A percentile compares a stretch with the other conserved stretches of the same genome.
phyloP scores from a whole-genome alignment of 2,797 vertebrate species.

The Aulostomus chinensis region DNA sequence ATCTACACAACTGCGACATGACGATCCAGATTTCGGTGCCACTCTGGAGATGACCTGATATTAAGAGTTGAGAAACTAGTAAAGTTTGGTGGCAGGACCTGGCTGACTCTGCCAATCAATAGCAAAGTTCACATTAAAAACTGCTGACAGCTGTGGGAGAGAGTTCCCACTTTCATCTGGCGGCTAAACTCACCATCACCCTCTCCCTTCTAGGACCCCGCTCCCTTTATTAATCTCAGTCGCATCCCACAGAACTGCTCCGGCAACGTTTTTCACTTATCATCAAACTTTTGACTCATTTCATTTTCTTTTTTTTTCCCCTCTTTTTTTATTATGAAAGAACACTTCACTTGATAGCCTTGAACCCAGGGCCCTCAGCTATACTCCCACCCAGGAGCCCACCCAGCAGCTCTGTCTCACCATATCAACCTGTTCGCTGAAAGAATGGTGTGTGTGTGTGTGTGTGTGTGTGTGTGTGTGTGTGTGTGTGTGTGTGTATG shows the following conservation, averaged over 20 bases:
- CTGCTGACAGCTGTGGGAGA: conserved; percentile 95
- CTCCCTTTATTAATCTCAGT: conserved; percentile 86
- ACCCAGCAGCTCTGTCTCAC: conserved; percentile 61
- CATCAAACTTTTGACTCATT: conserved; percentile 64
- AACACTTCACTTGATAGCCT: conserved; percentile 73
- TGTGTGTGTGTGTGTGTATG: conserved; percentile 2
- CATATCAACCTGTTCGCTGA: conserved; percentile 66
- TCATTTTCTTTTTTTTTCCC: conserved; percentile 36
- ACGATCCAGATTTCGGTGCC: not conserved
- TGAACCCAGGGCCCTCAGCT: conserved; percentile 62
- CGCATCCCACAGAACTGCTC: conserved; percentile 76
- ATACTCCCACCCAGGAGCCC: conserved; percentile 53
- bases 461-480: conserved; percentile 6
- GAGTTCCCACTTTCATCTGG: conserved; percentile 95
- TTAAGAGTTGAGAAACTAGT: conserved; percentile 38
- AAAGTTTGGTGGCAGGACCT: conserved; percentile 83
- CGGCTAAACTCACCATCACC: conserved; percentile 83
- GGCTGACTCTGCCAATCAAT: conserved; percentile 79
- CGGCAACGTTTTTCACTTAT: conserved; percentile 67
- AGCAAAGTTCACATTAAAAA: conserved; percentile 94
- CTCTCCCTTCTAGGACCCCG: conserved; percentile 69
- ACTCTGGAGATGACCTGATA: conserved; percentile 45
- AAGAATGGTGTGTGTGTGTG: conserved; percentile 46
- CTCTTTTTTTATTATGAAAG: conserved; percentile 51
- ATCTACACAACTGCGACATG: too few species aligned